Percentiles rank a stretch among this genome's conserved stretches.
These are phyloP conservation scores for Tetragnatha versicolor DNA, from an alignment of 1,140 invertebrate genomes.

Conservation along the genomic window DNA sequence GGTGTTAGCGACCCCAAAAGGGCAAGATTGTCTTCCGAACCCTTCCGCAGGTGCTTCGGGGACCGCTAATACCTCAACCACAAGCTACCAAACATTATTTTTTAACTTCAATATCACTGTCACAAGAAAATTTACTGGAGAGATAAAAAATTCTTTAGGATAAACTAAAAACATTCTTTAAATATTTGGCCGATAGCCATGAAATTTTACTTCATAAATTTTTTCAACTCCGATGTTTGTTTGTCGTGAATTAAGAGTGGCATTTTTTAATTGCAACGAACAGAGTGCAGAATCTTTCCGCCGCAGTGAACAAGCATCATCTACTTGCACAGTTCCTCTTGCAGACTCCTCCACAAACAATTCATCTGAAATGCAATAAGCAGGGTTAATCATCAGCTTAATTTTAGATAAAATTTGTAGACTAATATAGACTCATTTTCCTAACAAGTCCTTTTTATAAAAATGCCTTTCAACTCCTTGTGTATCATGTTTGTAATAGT, in stretches of 20 bases:
- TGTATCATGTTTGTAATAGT: no score
- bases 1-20: no score
- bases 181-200: background rate
- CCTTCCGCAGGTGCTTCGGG: background rate
- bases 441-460: no score
- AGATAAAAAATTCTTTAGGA: background rate
- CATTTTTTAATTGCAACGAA: conserved; percentile 30
- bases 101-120: background rate
- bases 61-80: background rate
- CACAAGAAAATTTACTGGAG: background rate
- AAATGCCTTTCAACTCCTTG: no score
- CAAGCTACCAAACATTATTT: background rate
- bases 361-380: no score
- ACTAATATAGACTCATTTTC: no score
- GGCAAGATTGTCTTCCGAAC: background rate
- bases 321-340: background rate
- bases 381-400: no score
- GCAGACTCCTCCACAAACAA: no score
- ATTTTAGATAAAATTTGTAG: no score
- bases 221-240: conserved; percentile 11
- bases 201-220: conserved; percentile 36
- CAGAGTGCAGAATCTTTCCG: conserved; percentile 10
- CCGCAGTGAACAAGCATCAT: background rate
- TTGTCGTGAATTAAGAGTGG: conserved; percentile 10
- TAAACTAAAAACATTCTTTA: background rate